These are phyloP conservation scores for Loris lydekkerianus DNA, from an alignment of 2,797 vertebrate species.

Conservation along the genomic window DNA sequence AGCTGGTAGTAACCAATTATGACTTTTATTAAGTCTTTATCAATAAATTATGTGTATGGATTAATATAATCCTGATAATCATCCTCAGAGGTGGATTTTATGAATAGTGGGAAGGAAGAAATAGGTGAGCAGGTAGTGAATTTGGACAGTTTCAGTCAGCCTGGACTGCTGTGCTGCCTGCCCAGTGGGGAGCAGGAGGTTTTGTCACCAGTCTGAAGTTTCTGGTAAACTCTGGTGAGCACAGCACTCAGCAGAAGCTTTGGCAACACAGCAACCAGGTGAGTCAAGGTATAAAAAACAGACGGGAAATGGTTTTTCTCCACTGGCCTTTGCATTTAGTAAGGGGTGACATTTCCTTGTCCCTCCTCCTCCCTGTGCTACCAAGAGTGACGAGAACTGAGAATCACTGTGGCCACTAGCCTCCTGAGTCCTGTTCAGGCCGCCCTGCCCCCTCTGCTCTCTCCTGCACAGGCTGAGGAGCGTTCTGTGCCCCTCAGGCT, in stretches of 20 bases:
- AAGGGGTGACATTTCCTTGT: neutral
- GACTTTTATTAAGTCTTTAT: neutral
- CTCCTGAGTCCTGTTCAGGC: neutral
- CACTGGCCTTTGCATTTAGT: neutral
- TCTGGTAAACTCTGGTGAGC: neutral
- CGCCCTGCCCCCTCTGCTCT: accelerated
- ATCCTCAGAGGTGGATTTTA: neutral
- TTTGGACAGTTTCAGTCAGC: too few species aligned
- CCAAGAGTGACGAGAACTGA: neutral
- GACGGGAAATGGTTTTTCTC: neutral
- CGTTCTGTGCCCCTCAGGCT: accelerated
- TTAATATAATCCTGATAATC: neutral
- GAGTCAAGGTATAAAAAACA: neutral
- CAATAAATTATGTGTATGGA: neutral
- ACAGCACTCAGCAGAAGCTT: neutral
- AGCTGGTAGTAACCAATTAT: neutral
- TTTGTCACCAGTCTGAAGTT: neutral
- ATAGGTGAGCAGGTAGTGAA: neutral
- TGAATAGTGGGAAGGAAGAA: neutral
- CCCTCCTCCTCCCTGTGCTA: neutral
- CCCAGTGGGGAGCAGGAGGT: accelerated
- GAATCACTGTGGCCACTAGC: neutral
- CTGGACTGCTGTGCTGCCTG: accelerated
- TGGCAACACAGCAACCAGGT: neutral
- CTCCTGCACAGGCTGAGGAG: too few species aligned